A percentile compares a stretch with the other conserved stretches of the same genome.
phyloP scores from a whole-genome alignment of 2,113 vertebrate genomes.

The Dunckerocampus dactyliophorus region DNA sequence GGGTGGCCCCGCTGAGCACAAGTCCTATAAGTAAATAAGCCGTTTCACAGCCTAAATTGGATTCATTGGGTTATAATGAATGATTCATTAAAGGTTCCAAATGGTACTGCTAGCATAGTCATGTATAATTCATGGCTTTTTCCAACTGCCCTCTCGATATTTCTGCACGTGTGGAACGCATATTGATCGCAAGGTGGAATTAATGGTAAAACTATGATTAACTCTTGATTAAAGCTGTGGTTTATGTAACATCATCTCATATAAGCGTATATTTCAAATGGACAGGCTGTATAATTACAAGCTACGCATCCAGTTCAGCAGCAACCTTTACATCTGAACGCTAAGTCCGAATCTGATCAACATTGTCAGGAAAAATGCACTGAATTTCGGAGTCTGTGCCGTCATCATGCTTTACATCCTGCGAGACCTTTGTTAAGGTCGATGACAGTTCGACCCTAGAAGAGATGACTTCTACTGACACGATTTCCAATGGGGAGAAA shows the following conservation, averaged over 20 bases:
- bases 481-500: too few species aligned
- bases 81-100: conserved; percentile 39
- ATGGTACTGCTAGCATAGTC: conserved; percentile 19
- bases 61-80: conserved; percentile 45
- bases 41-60: conserved; percentile 42
- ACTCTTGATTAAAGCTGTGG: conserved; percentile 53
- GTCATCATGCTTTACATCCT: too few species aligned
- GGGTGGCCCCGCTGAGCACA: not conserved
- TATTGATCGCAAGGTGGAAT: conserved; percentile 45
- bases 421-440: too few species aligned
- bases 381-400: too few species aligned
- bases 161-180: conserved; percentile 37
- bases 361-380: too few species aligned
- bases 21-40: conserved; percentile 18
- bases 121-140: conserved; percentile 45
- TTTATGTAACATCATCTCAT: conserved; percentile 55
- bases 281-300: conserved; percentile 9
- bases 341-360: too few species aligned
- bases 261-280: conserved; percentile 11
- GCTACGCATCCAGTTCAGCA: not conserved
- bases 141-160: conserved; percentile 5
- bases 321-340: not conserved
- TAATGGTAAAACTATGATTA: conserved; percentile 41
- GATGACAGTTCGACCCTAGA: too few species aligned
- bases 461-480: too few species aligned